Percentiles rank a stretch among this genome's conserved stretches.
These are phyloP conservation scores for Zaprionus capensis DNA, from an alignment of 1,140 invertebrate species.

Conservation along the genomic window DNA sequence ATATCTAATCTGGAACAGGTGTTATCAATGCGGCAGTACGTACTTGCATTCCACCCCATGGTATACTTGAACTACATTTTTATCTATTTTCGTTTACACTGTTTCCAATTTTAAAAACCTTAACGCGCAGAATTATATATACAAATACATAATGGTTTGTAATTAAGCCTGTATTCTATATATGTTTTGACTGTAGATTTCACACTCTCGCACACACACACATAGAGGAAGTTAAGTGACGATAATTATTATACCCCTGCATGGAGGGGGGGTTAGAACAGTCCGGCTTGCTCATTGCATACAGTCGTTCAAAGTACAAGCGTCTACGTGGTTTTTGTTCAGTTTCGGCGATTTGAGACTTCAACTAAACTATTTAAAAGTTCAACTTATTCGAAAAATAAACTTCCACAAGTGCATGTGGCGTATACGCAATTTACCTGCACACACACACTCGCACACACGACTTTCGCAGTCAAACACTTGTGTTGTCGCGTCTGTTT, in stretches of 20 bases:
- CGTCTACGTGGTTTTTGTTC: background rate
- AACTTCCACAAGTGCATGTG: slow-evolving; percentile 39
- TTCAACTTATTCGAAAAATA: slow-evolving; percentile 5
- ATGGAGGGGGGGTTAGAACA: no score
- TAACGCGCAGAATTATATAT: no score
- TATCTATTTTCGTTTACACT: background rate
- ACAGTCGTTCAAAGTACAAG: background rate
- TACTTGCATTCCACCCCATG: no score
- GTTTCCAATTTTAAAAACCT: background rate
- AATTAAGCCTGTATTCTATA: background rate
- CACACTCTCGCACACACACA: background rate
- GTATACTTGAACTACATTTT: background rate
- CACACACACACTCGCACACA: slow-evolving; percentile 13
- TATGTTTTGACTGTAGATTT: background rate
- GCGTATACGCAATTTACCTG: slow-evolving; percentile 47
- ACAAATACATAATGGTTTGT: no score
- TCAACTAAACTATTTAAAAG: background rate
- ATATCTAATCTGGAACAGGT: background rate
- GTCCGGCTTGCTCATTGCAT: no score
- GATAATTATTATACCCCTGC: background rate
- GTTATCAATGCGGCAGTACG: background rate
- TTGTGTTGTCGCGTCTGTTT: slow-evolving; percentile 12
- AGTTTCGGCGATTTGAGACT: background rate
- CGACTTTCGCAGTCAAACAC: background rate
- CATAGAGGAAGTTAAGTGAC: background rate